These are phyloP conservation scores for Rhinatrema bivittatum DNA, from an alignment of 2,797 vertebrate genomes.

Conservation along the genomic window DNA sequence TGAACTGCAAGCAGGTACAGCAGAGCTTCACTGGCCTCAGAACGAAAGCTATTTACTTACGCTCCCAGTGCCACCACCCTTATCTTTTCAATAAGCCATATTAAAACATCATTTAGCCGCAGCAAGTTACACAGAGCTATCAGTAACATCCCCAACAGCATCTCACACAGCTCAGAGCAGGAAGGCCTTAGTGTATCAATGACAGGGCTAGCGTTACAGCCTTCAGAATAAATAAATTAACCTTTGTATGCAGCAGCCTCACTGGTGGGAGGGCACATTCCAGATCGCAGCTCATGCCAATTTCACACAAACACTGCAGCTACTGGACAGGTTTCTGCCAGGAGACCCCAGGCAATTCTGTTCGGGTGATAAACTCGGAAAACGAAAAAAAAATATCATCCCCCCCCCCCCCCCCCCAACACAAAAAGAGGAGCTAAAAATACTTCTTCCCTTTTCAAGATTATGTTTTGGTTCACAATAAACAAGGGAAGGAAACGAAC, in stretches of 20 bases:
- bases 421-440: too few relatives aligned
- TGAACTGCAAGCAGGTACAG: too few relatives aligned
- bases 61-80: constrained; percentile 34
- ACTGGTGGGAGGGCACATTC: constrained; percentile 24
- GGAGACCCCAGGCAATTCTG: constrained; percentile 5
- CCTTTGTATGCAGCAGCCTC: constrained; percentile 20
- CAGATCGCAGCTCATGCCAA: constrained; percentile 28
- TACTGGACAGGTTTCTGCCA: constrained; percentile 2
- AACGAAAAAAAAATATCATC: too few relatives aligned
- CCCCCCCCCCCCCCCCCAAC: too few relatives aligned
- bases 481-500: too few relatives aligned
- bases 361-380: too few relatives aligned
- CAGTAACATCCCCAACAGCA: constrained; percentile 3
- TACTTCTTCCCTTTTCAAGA: too few relatives aligned
- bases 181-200: constrained; percentile 3
- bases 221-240: constrained; percentile 23
- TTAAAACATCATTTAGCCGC: constrained; percentile 21
- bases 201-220: background rate
- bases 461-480: too few relatives aligned
- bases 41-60: constrained; percentile 24
- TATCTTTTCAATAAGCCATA: constrained; percentile 30
- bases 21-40: too few relatives aligned
- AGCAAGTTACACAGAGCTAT: constrained; percentile 44
- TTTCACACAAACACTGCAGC: constrained; percentile 15
- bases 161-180: constrained; percentile 10